phyloP scores from a whole-genome alignment of 1,140 invertebrate species.

The Meloidogyne exigua region DNA sequence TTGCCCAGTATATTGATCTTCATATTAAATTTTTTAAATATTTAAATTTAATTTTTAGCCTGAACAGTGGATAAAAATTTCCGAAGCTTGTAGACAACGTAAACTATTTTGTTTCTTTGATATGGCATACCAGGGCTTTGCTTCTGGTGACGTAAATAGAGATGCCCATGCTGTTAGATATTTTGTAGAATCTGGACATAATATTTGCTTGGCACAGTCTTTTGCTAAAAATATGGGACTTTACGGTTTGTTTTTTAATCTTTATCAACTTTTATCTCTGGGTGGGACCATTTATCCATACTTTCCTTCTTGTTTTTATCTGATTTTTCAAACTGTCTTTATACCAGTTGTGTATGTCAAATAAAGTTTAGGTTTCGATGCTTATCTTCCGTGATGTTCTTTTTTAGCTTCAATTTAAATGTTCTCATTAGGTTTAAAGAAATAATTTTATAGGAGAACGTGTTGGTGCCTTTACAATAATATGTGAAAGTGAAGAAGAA shows the following conservation, averaged over 20 bases:
- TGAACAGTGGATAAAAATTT: constrained; percentile 85
- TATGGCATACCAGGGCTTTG: constrained; percentile 94
- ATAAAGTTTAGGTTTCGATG: too few relatives aligned
- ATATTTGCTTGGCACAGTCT: constrained; percentile 85
- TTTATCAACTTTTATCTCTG: not conserved
- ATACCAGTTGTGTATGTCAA: too few relatives aligned
- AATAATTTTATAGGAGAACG: constrained; percentile 74
- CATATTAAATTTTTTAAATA: not conserved
- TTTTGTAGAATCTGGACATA: constrained; percentile 88
- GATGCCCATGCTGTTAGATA: constrained; percentile 85
- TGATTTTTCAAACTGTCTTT: too few relatives aligned
- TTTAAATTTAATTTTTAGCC: constrained; percentile 62
- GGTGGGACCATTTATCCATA: not conserved
- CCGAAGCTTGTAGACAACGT: constrained; percentile 73
- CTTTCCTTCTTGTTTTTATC: too few relatives aligned
- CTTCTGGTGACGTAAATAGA: constrained; percentile 77
- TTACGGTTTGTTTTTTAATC: constrained; percentile 70
- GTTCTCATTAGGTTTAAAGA: too few relatives aligned
- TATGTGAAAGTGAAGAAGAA: constrained; percentile 78
- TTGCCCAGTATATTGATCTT: too few relatives aligned
- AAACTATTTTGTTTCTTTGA: constrained; percentile 96
- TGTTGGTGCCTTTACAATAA: constrained; percentile 83
- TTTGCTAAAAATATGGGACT: constrained; percentile 99
- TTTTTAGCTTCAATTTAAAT: too few relatives aligned
- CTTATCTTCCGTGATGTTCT: too few relatives aligned